Base-by-base conservation (phyloP, 64 coral and sea anemone species). In the Dendrophyllia cribrosa region DNA sequence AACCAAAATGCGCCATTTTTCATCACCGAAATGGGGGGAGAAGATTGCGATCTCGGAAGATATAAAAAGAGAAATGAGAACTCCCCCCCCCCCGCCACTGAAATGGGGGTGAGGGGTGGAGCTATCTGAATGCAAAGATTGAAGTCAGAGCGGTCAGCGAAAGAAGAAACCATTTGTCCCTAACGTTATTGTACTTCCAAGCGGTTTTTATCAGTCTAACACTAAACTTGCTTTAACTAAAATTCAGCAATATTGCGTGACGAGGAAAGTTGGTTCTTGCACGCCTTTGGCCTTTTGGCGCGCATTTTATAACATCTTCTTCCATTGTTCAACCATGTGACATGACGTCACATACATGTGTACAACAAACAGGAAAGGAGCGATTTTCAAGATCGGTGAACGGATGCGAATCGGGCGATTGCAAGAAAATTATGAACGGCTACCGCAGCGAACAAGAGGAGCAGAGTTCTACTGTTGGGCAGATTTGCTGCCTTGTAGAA, bases 361-460 rank as follows among this genome's bases (percentile, higher is more conserved):
- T 90, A 98, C 88, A 95, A 95, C 93, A 98, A 92, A 95, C 93
- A 55, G 84, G 89, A 88, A 93, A 95, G 92, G 96, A 95, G 96
- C 93, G 93, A 98, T 95, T 95, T 98, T 98, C 89, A 93, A 95
- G 90, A 95, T 83, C 65, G 53, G 70, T 82, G 59, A 84, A 46
- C 61, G 46, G 70, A 88, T 78, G 74, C 89, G 23, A n/a, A 20
- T 82, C 43, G 19, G 26, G 52, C 13, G 55, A 82, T 34, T 34
- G 34, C 44, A 63, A 72, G 56, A 45, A 20, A 82, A 44, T 21
- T 55, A 99, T 99, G 97, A 99, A 99, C 91, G 97, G 97, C 8
- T 99, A 99, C 93, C 97, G 94, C 16, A 99, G 97, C 63, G 97
- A 99, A 92, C 94, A 96, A 65, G 97, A 99, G 88, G 97, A 99